Evolutionary conservation across 2,797 vertebrate species (phyloP).

Genomic region (Poeciliopsis infans): DNA sequence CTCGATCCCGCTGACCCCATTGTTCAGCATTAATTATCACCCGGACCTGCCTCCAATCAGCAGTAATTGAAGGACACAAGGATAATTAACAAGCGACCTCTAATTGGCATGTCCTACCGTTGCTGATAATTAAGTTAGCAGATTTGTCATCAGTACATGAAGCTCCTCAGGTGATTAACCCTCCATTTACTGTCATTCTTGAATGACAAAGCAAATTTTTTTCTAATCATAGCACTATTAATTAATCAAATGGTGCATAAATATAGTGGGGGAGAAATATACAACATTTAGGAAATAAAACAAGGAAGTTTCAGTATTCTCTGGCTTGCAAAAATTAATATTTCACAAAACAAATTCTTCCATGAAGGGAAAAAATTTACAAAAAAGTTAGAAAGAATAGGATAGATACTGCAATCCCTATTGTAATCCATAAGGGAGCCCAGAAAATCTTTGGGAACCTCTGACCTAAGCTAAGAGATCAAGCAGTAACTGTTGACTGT

Average conservation of each 20-base stretch:
- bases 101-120: constrained; percentile 50
- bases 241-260: not conserved
- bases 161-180: constrained; percentile 41
- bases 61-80: constrained; percentile 53
- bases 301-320: not conserved
- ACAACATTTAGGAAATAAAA: not conserved
- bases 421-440: too few relatives aligned
- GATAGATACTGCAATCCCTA: not conserved
- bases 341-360: not conserved
- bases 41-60: constrained; percentile 45
- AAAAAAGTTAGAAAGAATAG: not conserved
- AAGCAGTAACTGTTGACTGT: not conserved
- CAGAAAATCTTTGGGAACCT: too few relatives aligned
- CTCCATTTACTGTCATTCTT: constrained; percentile 3
- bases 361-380: not conserved
- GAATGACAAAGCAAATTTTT: not conserved
- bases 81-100: constrained; percentile 47
- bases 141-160: constrained; percentile 28
- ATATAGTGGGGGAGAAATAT: not conserved
- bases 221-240: constrained; percentile 9
- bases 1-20: constrained; percentile 22
- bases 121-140: constrained; percentile 38
- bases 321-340: not conserved
- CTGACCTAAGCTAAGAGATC: too few relatives aligned
- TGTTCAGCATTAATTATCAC: constrained; percentile 35